phyloP scores from a whole-genome alignment of 2,888 invertebrate species.

The Margaritifera margaritifera region DNA sequence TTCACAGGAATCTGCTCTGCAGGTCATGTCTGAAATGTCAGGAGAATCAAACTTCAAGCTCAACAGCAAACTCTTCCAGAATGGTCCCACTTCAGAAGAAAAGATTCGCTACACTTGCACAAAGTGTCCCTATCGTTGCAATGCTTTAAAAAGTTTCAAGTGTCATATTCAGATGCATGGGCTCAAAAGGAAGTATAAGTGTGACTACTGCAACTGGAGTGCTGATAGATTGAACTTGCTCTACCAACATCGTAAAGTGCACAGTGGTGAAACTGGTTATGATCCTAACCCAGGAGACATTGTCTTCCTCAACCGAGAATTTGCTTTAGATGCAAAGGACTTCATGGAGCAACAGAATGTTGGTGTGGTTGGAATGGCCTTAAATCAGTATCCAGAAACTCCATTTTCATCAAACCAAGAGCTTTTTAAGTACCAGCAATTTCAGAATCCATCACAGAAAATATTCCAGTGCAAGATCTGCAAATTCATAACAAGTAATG shows the following conservation, averaged over 20 bases:
- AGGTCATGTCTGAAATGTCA: slow-evolving; percentile 19
- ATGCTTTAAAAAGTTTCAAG: slow-evolving; percentile 54
- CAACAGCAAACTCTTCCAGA: slow-evolving; percentile 16
- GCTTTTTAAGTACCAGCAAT: slow-evolving; percentile 14
- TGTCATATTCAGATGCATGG: slow-evolving; percentile 64
- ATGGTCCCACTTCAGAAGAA: slow-evolving; percentile 27
- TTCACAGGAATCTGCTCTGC: slow-evolving; percentile 32
- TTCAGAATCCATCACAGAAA: slow-evolving; percentile 33
- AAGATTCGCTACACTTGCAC: slow-evolving; percentile 49
- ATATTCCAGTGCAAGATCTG: slow-evolving; percentile 52
- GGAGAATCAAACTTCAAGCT: slow-evolving; percentile 14
- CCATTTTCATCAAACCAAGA: slow-evolving; percentile 15
- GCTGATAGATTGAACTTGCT: slow-evolving; percentile 59
- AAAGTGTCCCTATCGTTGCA: slow-evolving; percentile 58
- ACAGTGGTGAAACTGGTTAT: slow-evolving; percentile 48
- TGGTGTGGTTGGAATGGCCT: slow-evolving; percentile 14
- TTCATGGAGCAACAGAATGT: slow-evolving; percentile 14
- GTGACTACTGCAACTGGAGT: slow-evolving; percentile 69
- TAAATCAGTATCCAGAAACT: slow-evolving; percentile 18
- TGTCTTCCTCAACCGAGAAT: slow-evolving; percentile 58
- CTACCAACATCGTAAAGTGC: slow-evolving; percentile 63
- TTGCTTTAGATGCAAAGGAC: slow-evolving; percentile 45
- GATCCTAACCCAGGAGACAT: slow-evolving; percentile 51
- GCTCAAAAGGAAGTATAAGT: slow-evolving; percentile 55
- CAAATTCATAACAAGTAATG: slow-evolving; percentile 53